These are phyloP conservation scores for Chrysomela aeneicollis DNA, from an alignment of 2,888 invertebrate species.

Conservation along the genomic window DNA sequence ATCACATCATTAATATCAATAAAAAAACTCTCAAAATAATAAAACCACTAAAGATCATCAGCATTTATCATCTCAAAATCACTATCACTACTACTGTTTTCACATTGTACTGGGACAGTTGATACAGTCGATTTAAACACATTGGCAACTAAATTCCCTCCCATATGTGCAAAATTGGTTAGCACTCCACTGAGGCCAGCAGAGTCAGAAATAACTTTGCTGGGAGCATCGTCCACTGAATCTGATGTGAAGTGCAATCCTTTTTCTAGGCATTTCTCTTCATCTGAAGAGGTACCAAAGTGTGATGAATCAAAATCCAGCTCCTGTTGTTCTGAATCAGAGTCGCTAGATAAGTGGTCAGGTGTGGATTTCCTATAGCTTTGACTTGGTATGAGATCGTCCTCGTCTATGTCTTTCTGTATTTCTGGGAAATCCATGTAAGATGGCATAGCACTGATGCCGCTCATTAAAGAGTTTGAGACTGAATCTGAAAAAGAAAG, in stretches of 20 bases:
- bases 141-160: conserved; percentile 38
- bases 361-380: conserved; percentile 30
- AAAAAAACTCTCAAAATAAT: neutral
- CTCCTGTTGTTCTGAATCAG: conserved; percentile 55
- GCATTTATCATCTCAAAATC: conserved; percentile 58
- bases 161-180: conserved; percentile 38
- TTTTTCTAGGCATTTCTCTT: conserved; percentile 53
- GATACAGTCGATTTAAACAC: conserved; percentile 37
- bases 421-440: conserved; percentile 56
- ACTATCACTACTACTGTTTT: conserved; percentile 53
- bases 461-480: conserved; percentile 55
- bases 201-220: conserved; percentile 7
- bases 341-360: conserved; percentile 55
- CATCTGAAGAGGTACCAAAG: conserved; percentile 60
- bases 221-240: conserved; percentile 26
- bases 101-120: conserved; percentile 28
- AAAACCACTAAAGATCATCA: conserved; percentile 45
- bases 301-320: conserved; percentile 60
- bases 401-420: conserved; percentile 56
- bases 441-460: conserved; percentile 58
- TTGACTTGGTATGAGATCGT: conserved; percentile 53
- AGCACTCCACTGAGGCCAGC: conserved; percentile 28
- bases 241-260: conserved; percentile 53
- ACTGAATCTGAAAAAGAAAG: conserved; percentile 52
- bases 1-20: conserved; percentile 30